Base-by-base conservation (phyloP, 2,797 vertebrate species). In the Salarias fasciatus region DNA sequence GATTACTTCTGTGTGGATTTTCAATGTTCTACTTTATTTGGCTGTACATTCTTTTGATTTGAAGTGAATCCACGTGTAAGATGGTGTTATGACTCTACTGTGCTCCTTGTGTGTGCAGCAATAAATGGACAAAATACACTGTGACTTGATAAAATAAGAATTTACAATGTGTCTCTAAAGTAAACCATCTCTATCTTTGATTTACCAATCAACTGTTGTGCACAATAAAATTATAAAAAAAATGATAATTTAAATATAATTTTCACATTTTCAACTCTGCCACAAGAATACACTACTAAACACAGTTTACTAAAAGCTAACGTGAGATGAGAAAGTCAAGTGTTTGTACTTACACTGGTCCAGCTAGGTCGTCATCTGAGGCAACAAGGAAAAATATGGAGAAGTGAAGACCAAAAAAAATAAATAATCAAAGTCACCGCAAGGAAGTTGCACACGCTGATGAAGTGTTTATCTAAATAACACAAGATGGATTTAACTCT, bases 301-400 rank as follows among this genome's bases (percentile, higher is more conserved):
- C 53, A 73, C 49, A 79, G 35, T 54, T 37, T 42, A 59, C 3
- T 3, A 18, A 63, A 18, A 63, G 38, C 56, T 52, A 64, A 67
- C 48, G 5, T 60, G 15, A 31, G 12, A 43, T 42, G 8, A 13
- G 3, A 53, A 33, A 36, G 18, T 33, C 38, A 69, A 58, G 61
- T n/a, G 12, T 47, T 58, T 29, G 44, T 82, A 94, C 97, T 98
- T 92, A 99, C 97, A 96, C 93, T 89, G 97, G 96, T 83, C 96
- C 97, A 84, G 94, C 94, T 95, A 94, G 92, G 91, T 99, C 97
- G 77, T 99, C 97, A 63, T 98, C 97, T 99, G 87, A 79, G 65
- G 88, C 76, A 82, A 63, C 65, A 74, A 80, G 73, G 83, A 80
- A 72, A 90, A 28, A 89, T 75, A 76, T 79, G 63, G 86, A 93